phyloP scores from a whole-genome alignment of 2,113 vertebrate genomes.

The Jaculus jaculus region DNA sequence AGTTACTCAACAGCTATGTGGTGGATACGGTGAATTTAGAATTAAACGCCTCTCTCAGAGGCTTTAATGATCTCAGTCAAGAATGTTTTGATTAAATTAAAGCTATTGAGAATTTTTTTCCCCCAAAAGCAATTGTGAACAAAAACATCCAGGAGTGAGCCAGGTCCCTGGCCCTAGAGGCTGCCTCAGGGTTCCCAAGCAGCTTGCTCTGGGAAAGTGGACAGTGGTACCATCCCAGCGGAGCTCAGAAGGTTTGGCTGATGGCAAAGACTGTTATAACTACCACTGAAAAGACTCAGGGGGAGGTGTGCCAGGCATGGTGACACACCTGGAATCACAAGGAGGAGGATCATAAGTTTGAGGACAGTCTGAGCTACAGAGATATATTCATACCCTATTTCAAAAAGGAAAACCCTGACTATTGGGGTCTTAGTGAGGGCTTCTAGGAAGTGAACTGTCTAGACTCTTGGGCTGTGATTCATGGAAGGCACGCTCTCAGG shows the following conservation, averaged over 20 bases:
- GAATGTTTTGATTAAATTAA: constrained; percentile 85
- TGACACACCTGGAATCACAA: neutral
- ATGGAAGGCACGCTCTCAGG: neutral
- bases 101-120: constrained; percentile 76
- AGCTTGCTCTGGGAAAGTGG: constrained; percentile 10
- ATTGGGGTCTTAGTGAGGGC: neutral
- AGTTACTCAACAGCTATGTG: constrained; percentile 82
- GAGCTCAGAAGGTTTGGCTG: neutral
- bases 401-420: neutral
- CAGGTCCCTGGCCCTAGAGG: constrained; percentile 34
- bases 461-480: neutral
- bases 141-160: constrained; percentile 67
- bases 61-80: constrained; percentile 83
- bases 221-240: neutral
- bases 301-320: too few relatives aligned
- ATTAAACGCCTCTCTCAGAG: constrained; percentile 84
- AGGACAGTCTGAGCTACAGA: neutral
- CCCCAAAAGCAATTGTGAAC: constrained; percentile 74
- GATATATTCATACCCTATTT: neutral
- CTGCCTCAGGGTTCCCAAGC: neutral
- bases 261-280: neutral
- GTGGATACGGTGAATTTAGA: constrained; percentile 82
- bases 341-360: neutral
- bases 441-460: neutral
- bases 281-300: neutral